A percentile compares a stretch with the other conserved stretches of the same genome.
These are phyloP conservation scores for Eutrigla gurnardus DNA, from an alignment of 2,797 vertebrate species.

Conservation along the genomic window DNA sequence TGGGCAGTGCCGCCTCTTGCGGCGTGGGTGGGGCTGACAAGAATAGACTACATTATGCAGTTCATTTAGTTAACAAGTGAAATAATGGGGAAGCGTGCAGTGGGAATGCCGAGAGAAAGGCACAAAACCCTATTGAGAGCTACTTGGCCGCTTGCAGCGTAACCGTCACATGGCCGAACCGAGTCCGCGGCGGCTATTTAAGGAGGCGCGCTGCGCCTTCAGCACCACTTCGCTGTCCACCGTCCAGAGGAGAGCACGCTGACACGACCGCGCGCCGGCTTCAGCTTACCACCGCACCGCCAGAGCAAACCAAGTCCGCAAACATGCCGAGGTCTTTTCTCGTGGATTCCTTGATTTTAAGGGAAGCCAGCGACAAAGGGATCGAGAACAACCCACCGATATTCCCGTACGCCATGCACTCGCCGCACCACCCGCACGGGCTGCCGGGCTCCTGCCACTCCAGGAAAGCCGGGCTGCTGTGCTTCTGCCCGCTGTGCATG, in stretches of 20 bases:
- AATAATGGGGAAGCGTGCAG: conserved; percentile 99
- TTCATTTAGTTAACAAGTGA: conserved; percentile 99
- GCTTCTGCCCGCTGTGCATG: conserved; percentile 97
- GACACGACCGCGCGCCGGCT: conserved; percentile 47
- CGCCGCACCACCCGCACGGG: conserved; percentile 92
- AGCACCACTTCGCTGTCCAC: conserved; percentile 97
- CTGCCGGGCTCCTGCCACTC: conserved; percentile 94
- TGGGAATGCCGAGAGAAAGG: conserved; percentile 98
- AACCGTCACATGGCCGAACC: conserved; percentile 93
- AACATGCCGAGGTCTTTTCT: conserved; percentile 97
- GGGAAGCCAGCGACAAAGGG: conserved; percentile 91
- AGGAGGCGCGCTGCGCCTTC: conserved; percentile 87
- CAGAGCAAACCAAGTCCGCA: conserved; percentile 57
- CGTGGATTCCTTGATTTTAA: conserved; percentile 97
- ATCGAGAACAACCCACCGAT: conserved; percentile 88
- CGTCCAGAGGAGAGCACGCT: conserved; percentile 72
- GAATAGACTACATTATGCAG: conserved; percentile 99
- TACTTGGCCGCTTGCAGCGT: conserved; percentile 89
- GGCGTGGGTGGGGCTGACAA: conserved; percentile 99
- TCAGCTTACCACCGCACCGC: conserved; percentile 46
- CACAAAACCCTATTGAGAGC: conserved; percentile 98
- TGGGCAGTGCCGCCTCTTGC: conserved; percentile 89
- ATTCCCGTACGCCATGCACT: conserved; percentile 94
- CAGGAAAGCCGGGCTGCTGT: conserved; percentile 94
- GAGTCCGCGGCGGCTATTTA: conserved; percentile 89